Evolutionary conservation across 2,113 vertebrate species (phyloP).

Genomic region (Addax nasomaculatus): DNA sequence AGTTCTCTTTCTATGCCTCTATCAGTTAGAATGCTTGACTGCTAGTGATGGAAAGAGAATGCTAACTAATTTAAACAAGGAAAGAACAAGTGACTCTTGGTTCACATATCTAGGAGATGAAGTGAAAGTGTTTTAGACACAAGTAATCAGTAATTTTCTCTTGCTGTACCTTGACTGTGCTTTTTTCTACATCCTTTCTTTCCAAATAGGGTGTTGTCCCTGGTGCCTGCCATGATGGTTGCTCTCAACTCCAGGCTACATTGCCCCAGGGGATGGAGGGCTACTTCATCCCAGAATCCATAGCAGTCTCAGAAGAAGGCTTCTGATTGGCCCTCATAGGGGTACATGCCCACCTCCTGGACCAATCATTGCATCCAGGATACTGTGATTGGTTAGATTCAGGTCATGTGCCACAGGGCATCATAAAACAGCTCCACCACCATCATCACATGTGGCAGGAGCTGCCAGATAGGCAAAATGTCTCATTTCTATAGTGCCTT

Average conservation of each 20-base stretch:
- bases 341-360: background rate
- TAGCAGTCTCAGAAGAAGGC: background rate
- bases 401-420: background rate
- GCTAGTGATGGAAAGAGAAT: background rate
- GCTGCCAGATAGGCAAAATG: background rate
- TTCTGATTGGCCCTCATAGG: background rate
- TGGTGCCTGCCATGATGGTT: background rate
- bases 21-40: background rate
- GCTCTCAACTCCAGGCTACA: background rate
- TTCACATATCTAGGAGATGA: background rate
- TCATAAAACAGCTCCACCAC: background rate
- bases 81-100: background rate
- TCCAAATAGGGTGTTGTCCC: background rate
- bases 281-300: background rate
- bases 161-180: background rate
- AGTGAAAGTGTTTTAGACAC: background rate
- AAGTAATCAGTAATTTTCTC: background rate
- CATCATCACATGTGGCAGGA: background rate
- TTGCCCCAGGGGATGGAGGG: background rate
- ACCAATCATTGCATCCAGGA: background rate
- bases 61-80: background rate
- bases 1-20: background rate
- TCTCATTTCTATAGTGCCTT: background rate
- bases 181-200: background rate
- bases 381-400: background rate